Base-by-base conservation (phyloP, 2,888 invertebrate genomes). In the Heliconius cydno region DNA sequence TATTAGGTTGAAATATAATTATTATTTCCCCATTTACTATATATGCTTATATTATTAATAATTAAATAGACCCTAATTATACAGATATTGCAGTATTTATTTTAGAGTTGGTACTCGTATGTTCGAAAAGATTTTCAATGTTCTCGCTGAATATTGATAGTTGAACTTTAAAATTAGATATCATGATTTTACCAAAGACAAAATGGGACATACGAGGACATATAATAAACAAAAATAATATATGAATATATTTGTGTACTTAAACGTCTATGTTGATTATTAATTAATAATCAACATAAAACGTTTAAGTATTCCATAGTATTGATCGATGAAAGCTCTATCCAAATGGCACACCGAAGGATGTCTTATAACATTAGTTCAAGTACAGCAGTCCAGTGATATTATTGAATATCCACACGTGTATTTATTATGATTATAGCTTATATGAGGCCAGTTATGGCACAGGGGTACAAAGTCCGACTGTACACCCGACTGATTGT, bases 1-100 rank as follows among this genome's bases (percentile, higher is more conserved):
- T 22, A 52, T 52, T 52, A 75, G 12, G 25, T 75, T 63, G 63
- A 38, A 60, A 60, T 73, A 73, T 73, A 34, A 60, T 60, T 46
- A 70, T 70, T 46, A 46, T 46, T 25, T 70, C 6, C 25, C n/a
- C 15, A 9, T 67, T 68, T 68, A n/a, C 68, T 2, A 68, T 70
- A 46, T 70, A 25, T 70, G 41, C 25, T 41, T 25, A 38, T 38
- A 22, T 68, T 68, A 68, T 38, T 70, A 25, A 38, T 68, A 68
- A 38, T n/a, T 38, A 22, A 52, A 9, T 7, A 3, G 30, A 30
- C 30, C 3, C 3, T n/a, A 68, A n/a, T 13, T 5, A 38, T 68
- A 38, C 12, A 67, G 9, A 34, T 34, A 67, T 38, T n/a, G n/a
- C 5, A 65, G n/a, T n/a, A n/a, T n/a, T n/a, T n/a, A n/a, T n/a